These are phyloP conservation scores for Blastobasis lacticolella DNA, from an alignment of 2,888 invertebrate species.

Conservation along the genomic window DNA sequence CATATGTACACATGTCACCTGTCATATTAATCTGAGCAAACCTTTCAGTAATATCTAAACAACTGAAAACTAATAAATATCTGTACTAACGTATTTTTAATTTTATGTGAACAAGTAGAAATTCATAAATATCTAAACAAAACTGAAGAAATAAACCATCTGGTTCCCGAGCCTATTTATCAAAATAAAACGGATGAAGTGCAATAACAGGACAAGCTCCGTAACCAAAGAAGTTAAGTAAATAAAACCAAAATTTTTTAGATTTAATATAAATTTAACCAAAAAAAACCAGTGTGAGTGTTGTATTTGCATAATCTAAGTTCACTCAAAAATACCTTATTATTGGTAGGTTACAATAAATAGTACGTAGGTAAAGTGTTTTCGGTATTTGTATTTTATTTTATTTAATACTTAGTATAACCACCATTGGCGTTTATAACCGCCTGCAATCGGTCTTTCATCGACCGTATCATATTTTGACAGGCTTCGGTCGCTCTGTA, in stretches of 20 bases:
- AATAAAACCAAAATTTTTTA: background rate
- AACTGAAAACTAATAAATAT: too few species aligned
- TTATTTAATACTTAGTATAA: background rate
- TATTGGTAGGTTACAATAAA: background rate
- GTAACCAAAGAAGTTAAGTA: background rate
- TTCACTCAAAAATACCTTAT: background rate
- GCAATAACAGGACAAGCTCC: background rate
- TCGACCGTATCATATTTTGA: conserved; percentile 2
- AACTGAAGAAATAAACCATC: too few species aligned
- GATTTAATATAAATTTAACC: background rate
- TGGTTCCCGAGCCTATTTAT: too few species aligned
- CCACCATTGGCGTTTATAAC: conserved; percentile 1
- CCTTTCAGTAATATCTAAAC: too few species aligned
- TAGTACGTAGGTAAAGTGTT: background rate
- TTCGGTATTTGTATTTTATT: background rate
- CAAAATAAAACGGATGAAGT: background rate
- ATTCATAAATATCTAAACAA: too few species aligned
- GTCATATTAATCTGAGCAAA: too few species aligned
- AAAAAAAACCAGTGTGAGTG: background rate
- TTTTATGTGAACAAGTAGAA: too few species aligned
- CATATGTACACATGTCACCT: too few species aligned
- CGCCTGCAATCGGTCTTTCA: conserved; percentile 2
- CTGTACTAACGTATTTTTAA: too few species aligned
- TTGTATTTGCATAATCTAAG: background rate
- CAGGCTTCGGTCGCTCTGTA: too few species aligned